Evolutionary conservation across 1,140 invertebrate genomes (phyloP).

Genomic region (Popillia japonica): DNA sequence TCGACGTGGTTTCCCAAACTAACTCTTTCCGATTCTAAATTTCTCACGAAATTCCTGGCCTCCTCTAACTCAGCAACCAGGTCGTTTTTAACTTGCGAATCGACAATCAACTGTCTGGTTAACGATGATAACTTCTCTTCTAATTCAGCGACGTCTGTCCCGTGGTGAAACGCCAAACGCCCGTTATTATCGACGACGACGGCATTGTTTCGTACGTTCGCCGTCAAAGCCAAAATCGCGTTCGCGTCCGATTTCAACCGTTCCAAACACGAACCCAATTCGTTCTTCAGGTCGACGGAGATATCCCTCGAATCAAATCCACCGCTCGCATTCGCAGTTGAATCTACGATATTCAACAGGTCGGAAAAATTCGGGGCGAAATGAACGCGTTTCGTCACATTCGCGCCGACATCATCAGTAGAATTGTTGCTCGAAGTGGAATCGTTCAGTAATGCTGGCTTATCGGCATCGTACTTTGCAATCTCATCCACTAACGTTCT

Average conservation of each 20-base stretch:
- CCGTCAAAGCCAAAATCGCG: slow-evolving; percentile 70
- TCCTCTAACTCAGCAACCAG: slow-evolving; percentile 56
- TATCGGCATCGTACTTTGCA: slow-evolving; percentile 60
- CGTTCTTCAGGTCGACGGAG: slow-evolving; percentile 66
- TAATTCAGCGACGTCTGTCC: neutral
- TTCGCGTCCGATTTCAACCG: slow-evolving; percentile 72
- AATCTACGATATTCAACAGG: slow-evolving; percentile 68
- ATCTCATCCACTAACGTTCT: slow-evolving; percentile 74
- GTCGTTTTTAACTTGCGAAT: slow-evolving; percentile 53
- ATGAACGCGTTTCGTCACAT: slow-evolving; percentile 65
- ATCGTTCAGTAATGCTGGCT: slow-evolving; percentile 46
- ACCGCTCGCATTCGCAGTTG: slow-evolving; percentile 51
- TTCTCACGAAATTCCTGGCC: slow-evolving; percentile 62
- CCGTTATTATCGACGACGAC: neutral
- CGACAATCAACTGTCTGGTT: slow-evolving; percentile 51
- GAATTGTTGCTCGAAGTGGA: slow-evolving; percentile 43
- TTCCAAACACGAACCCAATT: slow-evolving; percentile 71
- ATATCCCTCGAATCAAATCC: slow-evolving; percentile 64
- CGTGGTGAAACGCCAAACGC: neutral
- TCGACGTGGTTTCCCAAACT: slow-evolving; percentile 67
- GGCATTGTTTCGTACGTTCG: slow-evolving; percentile 51
- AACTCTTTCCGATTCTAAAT: slow-evolving; percentile 64
- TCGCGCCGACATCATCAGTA: neutral
- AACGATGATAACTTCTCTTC: slow-evolving; percentile 50
- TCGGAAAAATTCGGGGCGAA: slow-evolving; percentile 73